Percentiles rank a stretch among this genome's conserved stretches.
Evolutionary conservation across 2,888 invertebrate genomes (phyloP).

Genomic region (Digitonthophagus gazella): DNA sequence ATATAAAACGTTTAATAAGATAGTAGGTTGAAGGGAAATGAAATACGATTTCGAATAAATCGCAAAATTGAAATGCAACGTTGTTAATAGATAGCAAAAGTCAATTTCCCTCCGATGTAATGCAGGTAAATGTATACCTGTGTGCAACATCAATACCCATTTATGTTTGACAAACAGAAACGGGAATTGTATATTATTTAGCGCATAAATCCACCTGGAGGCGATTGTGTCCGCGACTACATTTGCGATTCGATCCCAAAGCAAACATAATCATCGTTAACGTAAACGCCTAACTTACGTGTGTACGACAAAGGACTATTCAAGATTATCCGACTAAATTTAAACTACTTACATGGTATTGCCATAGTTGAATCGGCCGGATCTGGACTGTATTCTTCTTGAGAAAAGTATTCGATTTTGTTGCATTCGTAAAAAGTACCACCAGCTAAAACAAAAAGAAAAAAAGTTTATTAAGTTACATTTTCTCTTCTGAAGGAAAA

Average conservation of each 20-base stretch:
- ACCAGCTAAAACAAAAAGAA: constrained; percentile 61
- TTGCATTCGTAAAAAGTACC: constrained; percentile 70
- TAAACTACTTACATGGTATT: constrained; percentile 91
- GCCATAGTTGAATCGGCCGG: constrained; percentile 88
- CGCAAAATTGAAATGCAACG: not conserved
- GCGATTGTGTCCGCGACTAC: not conserved
- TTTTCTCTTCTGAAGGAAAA: too few species aligned
- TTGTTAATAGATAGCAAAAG: not conserved
- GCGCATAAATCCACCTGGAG: not conserved
- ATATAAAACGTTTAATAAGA: too few species aligned
- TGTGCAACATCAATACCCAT: not conserved
- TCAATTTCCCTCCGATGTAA: not conserved
- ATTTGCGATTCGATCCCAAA: not conserved
- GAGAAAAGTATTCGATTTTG: constrained; percentile 85
- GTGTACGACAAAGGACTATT: too few species aligned
- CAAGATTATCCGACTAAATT: not conserved
- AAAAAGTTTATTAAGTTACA: not conserved
- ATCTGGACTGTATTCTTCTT: constrained; percentile 83
- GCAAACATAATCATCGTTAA: not conserved
- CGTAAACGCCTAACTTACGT: not conserved
- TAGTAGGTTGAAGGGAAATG: not conserved
- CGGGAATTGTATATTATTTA: not conserved
- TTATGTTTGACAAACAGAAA: not conserved
- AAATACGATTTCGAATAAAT: not conserved
- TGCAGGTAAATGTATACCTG: not conserved